Evolutionary conservation across 1,140 invertebrate genomes (phyloP).

Genomic region (Batillaria attramentaria): DNA sequence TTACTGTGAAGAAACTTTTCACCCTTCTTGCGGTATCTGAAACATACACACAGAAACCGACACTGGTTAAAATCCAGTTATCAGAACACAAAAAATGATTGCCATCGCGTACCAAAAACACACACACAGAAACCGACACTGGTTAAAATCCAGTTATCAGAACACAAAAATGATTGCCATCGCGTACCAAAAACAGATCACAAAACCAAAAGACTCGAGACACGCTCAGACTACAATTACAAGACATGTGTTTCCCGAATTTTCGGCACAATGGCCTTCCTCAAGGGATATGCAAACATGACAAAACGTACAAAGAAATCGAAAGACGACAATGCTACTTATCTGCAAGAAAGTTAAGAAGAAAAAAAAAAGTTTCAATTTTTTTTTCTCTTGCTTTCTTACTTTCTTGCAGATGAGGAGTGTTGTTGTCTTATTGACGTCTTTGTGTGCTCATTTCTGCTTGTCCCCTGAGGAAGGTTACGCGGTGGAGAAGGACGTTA

Average conservation of each 20-base stretch:
- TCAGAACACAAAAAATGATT: background rate
- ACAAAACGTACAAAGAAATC: background rate
- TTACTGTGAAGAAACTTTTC: constrained; percentile 65
- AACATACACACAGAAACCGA: constrained; percentile 23
- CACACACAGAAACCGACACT: background rate
- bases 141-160: background rate
- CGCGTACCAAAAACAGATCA: background rate
- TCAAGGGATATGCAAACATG: background rate
- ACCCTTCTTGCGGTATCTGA: constrained; percentile 60
- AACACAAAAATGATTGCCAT: background rate
- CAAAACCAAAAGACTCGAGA: background rate
- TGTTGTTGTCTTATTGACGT: background rate
- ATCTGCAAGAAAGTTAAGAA: background rate
- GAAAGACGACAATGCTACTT: background rate
- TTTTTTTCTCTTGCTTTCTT: background rate
- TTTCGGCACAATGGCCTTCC: background rate
- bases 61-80: background rate
- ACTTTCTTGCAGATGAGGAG: background rate
- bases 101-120: background rate
- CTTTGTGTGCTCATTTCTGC: background rate
- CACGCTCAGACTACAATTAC: background rate
- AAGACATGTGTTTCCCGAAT: background rate
- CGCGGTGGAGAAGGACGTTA: background rate
- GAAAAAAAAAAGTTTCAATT: background rate
- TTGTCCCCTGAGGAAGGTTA: background rate